Base-by-base conservation (phyloP, 2,888 invertebrate species). In the Cantharis rustica region DNA sequence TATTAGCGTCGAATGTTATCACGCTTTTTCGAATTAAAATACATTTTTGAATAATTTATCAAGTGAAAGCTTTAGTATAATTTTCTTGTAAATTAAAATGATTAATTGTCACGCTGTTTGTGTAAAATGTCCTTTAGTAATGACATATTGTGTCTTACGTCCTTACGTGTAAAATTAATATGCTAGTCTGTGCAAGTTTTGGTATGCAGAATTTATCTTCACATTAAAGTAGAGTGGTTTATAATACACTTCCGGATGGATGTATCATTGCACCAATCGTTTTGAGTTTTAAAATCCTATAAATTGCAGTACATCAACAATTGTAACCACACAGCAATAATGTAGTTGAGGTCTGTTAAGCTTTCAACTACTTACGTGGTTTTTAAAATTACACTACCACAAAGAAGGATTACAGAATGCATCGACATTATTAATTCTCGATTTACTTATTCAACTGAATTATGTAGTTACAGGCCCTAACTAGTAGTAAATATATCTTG, bases 1-100 rank as follows among this genome's bases (percentile, higher is more conserved):
- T 63, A 74, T 74, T 74, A 69, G 20, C 20, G 74, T 69, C 70
- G 15, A 74, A 74, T 69, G n/a, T 17, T 2, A 63, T 63, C 17
- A 11, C 16, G 63, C 63, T 16, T 11, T 17, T 63, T 17, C 16
- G 23, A 66, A 66, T 66, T 66, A 47, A 47, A 47, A 47, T 47
- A 47, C 47, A 47, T 47, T 47, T 47, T 47, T 47, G 47, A n/a
- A 9, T 47, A n/a, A 47, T 47, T 47, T n/a, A 47, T 47, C n/a
- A 47, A 47, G 47, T n/a, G n/a, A 9, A 47, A 47, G 47, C 47
- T 1, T 47, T 47, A 47, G 47, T n/a, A 47, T n/a, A 47, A 47
- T 47, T 47, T 47, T 47, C 47, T 47, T 47, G 47, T 47, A 47
- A 47, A 47, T 47, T 47, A n/a, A 47, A 47, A n/a, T 47, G 47